phyloP scores from a whole-genome alignment of 2,888 invertebrate species.

The Pyrgus malvae region DNA sequence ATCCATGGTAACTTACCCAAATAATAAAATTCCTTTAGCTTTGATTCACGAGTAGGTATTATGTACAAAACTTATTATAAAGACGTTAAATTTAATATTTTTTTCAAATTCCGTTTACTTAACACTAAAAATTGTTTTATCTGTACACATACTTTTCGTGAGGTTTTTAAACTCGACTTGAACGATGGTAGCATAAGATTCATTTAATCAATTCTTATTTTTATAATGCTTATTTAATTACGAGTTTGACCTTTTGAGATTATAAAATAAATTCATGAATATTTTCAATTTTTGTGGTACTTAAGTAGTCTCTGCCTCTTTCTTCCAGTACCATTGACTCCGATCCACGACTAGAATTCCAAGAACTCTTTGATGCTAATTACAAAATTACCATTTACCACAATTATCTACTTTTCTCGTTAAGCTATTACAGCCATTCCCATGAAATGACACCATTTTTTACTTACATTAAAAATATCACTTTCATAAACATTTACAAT shows the following conservation, averaged over 20 bases:
- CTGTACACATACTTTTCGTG: not conserved
- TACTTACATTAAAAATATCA: slow-evolving; percentile 33
- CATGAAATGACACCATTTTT: slow-evolving; percentile 24
- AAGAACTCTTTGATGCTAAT: slow-evolving; percentile 24
- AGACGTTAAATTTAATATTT: not conserved
- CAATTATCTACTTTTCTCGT: slow-evolving; percentile 13
- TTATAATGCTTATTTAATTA: too few relatives aligned
- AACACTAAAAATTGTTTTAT: not conserved
- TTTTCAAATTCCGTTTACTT: slow-evolving; percentile 1
- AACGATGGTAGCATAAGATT: too few relatives aligned
- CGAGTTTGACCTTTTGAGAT: too few relatives aligned
- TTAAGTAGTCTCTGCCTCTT: not conserved
- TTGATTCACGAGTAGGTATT: slow-evolving; percentile 37
- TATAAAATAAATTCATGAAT: not conserved
- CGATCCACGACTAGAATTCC: slow-evolving; percentile 29
- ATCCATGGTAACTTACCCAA: slow-evolving; percentile 20
- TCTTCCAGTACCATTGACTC: not conserved
- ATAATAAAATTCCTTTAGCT: slow-evolving; percentile 72
- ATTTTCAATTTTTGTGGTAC: not conserved
- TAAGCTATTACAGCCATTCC: slow-evolving; percentile 25
- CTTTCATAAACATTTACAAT: slow-evolving; percentile 32
- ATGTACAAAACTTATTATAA: slow-evolving; percentile 46
- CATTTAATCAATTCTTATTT: too few relatives aligned
- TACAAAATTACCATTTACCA: slow-evolving; percentile 6
- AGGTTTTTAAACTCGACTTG: not conserved